Evolutionary conservation across 1,140 invertebrate genomes (phyloP), one percentile per base, ranked within the genome.

Genomic region (Neodiprion fabricii): DNA sequence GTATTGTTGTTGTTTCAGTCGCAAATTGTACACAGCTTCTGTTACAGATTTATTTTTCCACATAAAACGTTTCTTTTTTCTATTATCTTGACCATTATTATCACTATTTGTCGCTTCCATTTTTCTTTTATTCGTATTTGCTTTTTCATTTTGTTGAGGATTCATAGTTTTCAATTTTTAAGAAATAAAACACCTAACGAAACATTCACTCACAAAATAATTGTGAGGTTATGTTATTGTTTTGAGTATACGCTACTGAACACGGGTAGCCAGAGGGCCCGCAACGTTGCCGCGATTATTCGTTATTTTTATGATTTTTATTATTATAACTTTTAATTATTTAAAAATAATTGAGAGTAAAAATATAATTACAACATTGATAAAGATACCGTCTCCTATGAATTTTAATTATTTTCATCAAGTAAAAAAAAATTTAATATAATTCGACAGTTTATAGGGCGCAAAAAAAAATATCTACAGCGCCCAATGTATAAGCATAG

Each of bases 401-500:
- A 21, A 23, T 70, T 70, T 70, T 48, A 70, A 70, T 28, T 17
- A 70, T 70, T 47, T 70, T 71, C 21, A 71, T 71, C n/a, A 9
- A 48, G 70, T 71, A 40, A 71, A 71, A 71, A 71, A 71, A 71
- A 71, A 14, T 71, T 71, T 71, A 71, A 49, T 71, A 71, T 49
- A 49, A 17, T 50, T 71, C 8, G 70, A 71, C 48, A 49, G 48
- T 71, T 48, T 47, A 71, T 23, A 71, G 70, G 70, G 70, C 70
- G 17, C 17, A 21, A n/a, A 70, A 68, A 40, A 71, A 71, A 71
- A 71, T 71, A 71, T 71, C 70, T 71, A 71, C 70, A 50, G 23
- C 70, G 70, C 70, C 48, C 70, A 71, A 71, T 71, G 70, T 71
- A 71, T 49, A 71, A 71, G 70, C 70, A 71, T 71, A 71, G 48